Evolutionary conservation across 1,140 invertebrate species (phyloP), one percentile per base, ranked within the genome.

Genomic region (Platorchestia sp.): DNA sequence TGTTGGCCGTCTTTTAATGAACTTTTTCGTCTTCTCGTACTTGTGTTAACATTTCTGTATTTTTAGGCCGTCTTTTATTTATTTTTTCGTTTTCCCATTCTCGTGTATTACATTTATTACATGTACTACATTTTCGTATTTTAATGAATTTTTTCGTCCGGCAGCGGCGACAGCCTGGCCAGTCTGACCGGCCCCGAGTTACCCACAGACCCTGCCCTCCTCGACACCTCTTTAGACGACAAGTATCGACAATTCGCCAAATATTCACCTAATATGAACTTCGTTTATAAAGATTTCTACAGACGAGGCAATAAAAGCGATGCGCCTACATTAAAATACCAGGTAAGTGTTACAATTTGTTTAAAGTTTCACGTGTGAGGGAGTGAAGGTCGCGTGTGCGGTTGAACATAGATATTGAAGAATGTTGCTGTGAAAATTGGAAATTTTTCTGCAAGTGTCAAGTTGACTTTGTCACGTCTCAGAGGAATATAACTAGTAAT

Each of bases 271-370:
- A 98, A 99, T 97, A 97, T 98, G 0, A 97, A 97, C 47, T 99
- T 98, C 97, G 97, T 98, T 44, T 99, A 99, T 97, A 98, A 98
- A 97, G 98, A 99, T 97, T 99, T 99, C 97, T 98, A 98, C 27
- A 98, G 98, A 96, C 97, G 98, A 95, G 97, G 97, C 59, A 97
- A 98, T 96, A 97, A 97, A 36, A 97, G 98, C 95, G 98, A 98
- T 96, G 98, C 98, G 96, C 98, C 98, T 53, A 99, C 98, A 42
- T 99, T 99, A 97, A 98, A 98, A 96, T 98, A 98, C 89, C 97
- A 97, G 97, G 97, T 97, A 96, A 96, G 90, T 75, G 27, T 1
- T 36, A 36, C 3, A 22, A 75, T 75, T 27, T 22, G 3, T 14
- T 75, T 75, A 19, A 75, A 27, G 10, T n/a, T n/a, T n/a, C n/a